Evolutionary conservation across 2,888 invertebrate genomes (phyloP).

Genomic region (Drosophila quasianomalipes): DNA sequence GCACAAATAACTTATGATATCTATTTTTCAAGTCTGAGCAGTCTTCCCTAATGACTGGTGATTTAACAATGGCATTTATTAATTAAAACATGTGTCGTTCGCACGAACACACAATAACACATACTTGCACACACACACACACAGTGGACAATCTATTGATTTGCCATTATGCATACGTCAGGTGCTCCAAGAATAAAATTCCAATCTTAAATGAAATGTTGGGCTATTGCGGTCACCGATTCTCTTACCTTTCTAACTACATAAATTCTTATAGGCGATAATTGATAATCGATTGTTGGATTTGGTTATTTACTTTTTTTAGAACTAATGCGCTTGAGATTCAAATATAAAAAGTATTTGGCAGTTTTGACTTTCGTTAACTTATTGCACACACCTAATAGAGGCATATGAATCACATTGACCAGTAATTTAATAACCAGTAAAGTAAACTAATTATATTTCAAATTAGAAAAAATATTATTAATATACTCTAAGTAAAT

Average conservation of each 20-base stretch:
- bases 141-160: constrained; percentile 56
- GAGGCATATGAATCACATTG: neutral
- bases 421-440: neutral
- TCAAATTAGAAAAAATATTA: neutral
- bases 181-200: constrained; percentile 39
- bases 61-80: constrained; percentile 80
- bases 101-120: constrained; percentile 45
- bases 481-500: neutral
- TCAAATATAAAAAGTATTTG: neutral
- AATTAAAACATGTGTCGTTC: constrained; percentile 78
- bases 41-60: constrained; percentile 66
- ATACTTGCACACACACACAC: constrained; percentile 15
- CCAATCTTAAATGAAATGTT: constrained; percentile 33
- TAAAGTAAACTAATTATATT: neutral
- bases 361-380: neutral
- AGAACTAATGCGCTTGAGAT: neutral
- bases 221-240: constrained; percentile 21
- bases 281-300: constrained; percentile 13
- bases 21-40: constrained; percentile 71
- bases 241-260: neutral
- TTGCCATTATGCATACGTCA: constrained; percentile 66
- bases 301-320: neutral
- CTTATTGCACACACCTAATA: neutral
- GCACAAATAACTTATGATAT: constrained; percentile 72
- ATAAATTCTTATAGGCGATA: constrained; percentile 9